Evolutionary conservation across 2,113 vertebrate genomes (phyloP).

Genomic region (Atrichornis clamosus): DNA sequence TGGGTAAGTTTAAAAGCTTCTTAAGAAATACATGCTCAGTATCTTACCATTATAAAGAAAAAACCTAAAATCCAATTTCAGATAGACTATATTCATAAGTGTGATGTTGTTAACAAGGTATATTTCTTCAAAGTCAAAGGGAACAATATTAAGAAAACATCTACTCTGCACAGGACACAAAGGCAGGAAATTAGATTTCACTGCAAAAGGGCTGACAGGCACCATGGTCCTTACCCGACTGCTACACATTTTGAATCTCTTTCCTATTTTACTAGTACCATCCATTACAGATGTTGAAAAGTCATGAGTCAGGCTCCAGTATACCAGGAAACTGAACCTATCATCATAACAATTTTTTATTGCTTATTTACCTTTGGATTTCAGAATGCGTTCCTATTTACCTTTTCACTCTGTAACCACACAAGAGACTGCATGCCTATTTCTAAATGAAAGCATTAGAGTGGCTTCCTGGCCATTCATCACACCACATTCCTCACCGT

Average conservation of each 20-base stretch:
- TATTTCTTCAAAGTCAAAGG: neutral
- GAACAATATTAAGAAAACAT: neutral
- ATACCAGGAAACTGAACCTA: neutral
- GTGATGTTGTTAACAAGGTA: neutral
- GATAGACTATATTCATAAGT: neutral
- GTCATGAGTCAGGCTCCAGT: neutral
- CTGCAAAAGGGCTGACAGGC: neutral
- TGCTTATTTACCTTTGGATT: slow-evolving; percentile 19
- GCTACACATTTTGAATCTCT: neutral
- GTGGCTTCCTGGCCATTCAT: slow-evolving; percentile 31
- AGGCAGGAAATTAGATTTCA: neutral
- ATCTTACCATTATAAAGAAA: neutral
- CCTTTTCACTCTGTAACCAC: neutral
- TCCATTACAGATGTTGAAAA: neutral
- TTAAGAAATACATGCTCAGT: neutral
- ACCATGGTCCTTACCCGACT: neutral
- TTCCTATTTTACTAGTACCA: neutral
- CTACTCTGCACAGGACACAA: neutral
- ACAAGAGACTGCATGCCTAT: neutral
- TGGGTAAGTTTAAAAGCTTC: neutral
- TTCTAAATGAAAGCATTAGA: slow-evolving; percentile 12
- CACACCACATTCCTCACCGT: neutral
- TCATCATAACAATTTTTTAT: neutral
- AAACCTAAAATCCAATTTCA: neutral
- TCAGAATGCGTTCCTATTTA: neutral